A percentile compares a stretch with the other conserved stretches of the same genome.
Conservation (phyloP, 2,113 vertebrate genomes). For the Channa maculata region DNA sequence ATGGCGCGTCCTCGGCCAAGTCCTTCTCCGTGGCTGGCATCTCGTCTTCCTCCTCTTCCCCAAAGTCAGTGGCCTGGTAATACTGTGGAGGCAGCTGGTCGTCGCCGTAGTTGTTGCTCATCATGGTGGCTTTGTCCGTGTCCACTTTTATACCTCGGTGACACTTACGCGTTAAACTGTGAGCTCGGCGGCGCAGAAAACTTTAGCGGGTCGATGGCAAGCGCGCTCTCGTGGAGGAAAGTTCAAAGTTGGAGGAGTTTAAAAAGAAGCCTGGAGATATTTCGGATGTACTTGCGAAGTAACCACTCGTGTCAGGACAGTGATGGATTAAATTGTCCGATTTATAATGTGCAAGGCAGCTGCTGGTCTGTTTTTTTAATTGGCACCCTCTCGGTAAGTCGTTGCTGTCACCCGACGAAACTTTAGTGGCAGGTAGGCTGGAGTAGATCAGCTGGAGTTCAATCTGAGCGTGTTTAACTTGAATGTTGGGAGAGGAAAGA, state of each 20-base stretch:
- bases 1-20: conserved; percentile 94
- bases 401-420: conserved; percentile 46
- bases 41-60: conserved; percentile 87
- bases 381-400: conserved; percentile 72
- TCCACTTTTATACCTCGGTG: conserved; percentile 78
- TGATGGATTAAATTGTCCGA: conserved; percentile 76
- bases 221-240: conserved; percentile 57
- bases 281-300: conserved; percentile 74
- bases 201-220: conserved; percentile 71
- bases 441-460: conserved; percentile 46
- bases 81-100: conserved; percentile 80
- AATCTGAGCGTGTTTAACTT: conserved; percentile 60
- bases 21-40: conserved; percentile 97
- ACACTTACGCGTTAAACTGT: conserved; percentile 68
- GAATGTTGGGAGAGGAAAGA: conserved; percentile 55
- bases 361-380: conserved; percentile 68
- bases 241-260: conserved; percentile 66
- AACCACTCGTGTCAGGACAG: conserved; percentile 61
- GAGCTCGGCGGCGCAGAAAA: conserved; percentile 51
- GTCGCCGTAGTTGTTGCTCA: conserved; percentile 84
- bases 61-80: conserved; percentile 81
- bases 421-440: conserved; percentile 51
- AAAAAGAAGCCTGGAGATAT: conserved; percentile 51
- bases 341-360: conserved; percentile 61
- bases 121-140: conserved; percentile 74